phyloP scores from a whole-genome alignment of 2,113 vertebrate species.

The Pseudonaja textilis region DNA sequence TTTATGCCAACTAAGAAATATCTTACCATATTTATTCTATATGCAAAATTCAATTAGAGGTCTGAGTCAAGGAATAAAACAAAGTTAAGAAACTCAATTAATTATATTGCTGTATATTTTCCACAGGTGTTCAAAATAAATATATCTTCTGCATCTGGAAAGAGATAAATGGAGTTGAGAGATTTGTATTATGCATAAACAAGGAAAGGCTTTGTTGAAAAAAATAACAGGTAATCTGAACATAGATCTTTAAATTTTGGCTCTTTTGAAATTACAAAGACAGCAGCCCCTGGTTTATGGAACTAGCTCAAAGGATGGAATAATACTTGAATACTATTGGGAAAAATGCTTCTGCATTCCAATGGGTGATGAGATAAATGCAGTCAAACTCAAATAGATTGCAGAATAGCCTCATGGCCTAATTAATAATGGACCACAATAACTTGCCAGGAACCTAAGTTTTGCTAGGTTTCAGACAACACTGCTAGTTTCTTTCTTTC shows the following conservation, averaged over 20 bases:
- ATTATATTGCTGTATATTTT: not conserved
- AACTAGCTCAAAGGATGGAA: not conserved
- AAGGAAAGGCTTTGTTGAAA: not conserved
- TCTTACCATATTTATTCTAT: not conserved
- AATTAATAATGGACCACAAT: not conserved
- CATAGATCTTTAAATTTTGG: not conserved
- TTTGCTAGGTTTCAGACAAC: not conserved
- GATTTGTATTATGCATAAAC: not conserved
- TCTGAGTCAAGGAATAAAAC: not conserved
- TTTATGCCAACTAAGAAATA: not conserved
- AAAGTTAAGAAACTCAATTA: not conserved
- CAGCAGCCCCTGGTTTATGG: not conserved
- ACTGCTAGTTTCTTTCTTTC: not conserved
- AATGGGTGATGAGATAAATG: not conserved
- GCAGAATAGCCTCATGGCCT: not conserved
- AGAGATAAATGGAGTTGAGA: not conserved
- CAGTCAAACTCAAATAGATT: not conserved
- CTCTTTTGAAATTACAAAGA: not conserved
- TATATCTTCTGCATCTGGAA: not conserved
- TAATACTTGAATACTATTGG: not conserved
- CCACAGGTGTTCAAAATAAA: not conserved
- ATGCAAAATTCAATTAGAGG: not conserved
- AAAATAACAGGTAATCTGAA: not conserved
- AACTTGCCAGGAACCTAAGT: not conserved
- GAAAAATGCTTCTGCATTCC: not conserved